phyloP scores from a whole-genome alignment of 2,888 invertebrate species.

The Scelioninae gen. 1 region DNA sequence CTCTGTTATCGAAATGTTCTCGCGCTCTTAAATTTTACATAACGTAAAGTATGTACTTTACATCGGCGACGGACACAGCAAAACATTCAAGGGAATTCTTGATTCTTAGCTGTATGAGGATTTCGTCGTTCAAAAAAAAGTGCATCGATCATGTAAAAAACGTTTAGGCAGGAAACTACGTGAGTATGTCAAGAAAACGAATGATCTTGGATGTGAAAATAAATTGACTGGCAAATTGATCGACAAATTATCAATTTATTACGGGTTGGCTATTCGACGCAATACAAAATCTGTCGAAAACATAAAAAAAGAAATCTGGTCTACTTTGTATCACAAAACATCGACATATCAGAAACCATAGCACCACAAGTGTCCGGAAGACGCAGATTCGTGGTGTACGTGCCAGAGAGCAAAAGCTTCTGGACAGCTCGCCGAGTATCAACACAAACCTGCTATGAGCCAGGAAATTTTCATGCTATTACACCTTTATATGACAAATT shows the following conservation, averaged over 20 bases:
- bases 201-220: slow-evolving; percentile 16
- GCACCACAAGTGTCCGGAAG: not conserved
- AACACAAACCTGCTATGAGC: not conserved
- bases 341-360: not conserved
- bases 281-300: slow-evolving; percentile 45
- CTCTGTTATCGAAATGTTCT: slow-evolving; percentile 4
- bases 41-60: not conserved
- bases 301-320: slow-evolving; percentile 52
- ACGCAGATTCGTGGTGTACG: no score
- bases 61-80: slow-evolving; percentile 23
- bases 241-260: slow-evolving; percentile 56
- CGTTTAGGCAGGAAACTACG: not conserved
- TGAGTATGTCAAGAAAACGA: not conserved
- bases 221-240: slow-evolving; percentile 39
- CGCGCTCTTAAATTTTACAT: not conserved
- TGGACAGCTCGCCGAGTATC: not conserved
- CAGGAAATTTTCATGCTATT: not conserved
- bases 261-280: slow-evolving; percentile 62
- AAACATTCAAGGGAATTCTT: slow-evolving; percentile 50
- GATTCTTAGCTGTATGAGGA: slow-evolving; percentile 41
- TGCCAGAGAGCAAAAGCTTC: not conserved
- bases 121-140: slow-evolving; percentile 15
- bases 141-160: slow-evolving; percentile 13
- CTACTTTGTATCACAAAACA: not conserved
- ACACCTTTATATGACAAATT: slow-evolving; percentile 21